Base-by-base conservation (phyloP, 2,797 vertebrate species). In the Oreortyx pictus region DNA sequence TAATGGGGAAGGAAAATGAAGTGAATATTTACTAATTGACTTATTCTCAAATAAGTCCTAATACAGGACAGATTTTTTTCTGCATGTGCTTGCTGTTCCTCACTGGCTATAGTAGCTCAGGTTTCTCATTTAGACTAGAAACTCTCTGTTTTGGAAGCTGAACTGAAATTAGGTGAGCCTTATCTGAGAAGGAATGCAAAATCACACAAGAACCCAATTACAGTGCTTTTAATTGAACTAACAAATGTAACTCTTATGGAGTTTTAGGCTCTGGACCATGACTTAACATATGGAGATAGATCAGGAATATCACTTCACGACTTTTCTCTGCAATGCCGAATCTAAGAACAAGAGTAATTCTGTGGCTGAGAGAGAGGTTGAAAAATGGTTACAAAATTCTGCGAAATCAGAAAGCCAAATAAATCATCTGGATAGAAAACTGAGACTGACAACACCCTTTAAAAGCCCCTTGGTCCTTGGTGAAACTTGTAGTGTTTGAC, bases 131-230 rank as follows among this genome's bases (percentile, higher is more conserved):
- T 52, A 81, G 35, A 70, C 2, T 24, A 33, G 54, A 39, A 62
- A 25, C 14, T 66, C 27, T 14, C 6, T n/a, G 31, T 68, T 72
- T 82, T 70, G 19, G 43, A 50, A 70, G 16, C 50, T 86, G 24
- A 76, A 43, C 82, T 62, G 33, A 76, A 68, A 54, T 52, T 27
- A 89, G 43, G 39, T 83, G 47, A 75, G 62, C 66, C 67, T 23
- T 59, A 29, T 65, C 50, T 89, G 56, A 91, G 81, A 23, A 76
- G 44, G 82, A 90, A 67, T 25, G 68, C 18, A 70, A 64, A 94
- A 73, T 43, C 56, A 67, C n/a, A 52, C 27, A 86, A 35, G 17
- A 79, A 13, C 14, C 27, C 41, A 46, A 44, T 46, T 86, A 72
- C 31, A 76, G 23, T 33, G 31, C 44, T 85, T 83, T 62, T 66